These are phyloP conservation scores for Priocnemis perturbator DNA, from an alignment of 2,888 invertebrate species.

Conservation along the genomic window DNA sequence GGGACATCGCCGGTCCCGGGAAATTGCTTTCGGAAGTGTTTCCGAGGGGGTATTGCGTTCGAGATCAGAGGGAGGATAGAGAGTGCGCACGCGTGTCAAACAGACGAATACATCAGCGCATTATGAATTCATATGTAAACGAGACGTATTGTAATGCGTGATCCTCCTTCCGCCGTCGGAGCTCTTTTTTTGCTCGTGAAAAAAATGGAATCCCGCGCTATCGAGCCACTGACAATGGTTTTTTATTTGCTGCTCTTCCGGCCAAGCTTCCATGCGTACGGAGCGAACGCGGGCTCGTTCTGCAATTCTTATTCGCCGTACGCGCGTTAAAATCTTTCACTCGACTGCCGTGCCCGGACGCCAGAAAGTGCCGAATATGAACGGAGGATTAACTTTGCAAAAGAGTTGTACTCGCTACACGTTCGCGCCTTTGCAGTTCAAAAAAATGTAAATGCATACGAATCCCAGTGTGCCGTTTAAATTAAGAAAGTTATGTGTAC, in stretches of 20 bases:
- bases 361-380: no score
- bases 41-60: conserved; percentile 10
- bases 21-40: conserved; percentile 21
- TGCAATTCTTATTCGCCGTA: neutral
- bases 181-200: no score
- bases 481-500: no score
- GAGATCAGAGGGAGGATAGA: conserved; percentile 2
- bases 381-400: no score
- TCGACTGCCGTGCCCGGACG: no score
- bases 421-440: no score
- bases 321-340: neutral
- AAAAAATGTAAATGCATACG: no score
- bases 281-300: neutral
- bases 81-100: neutral
- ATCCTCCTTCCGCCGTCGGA: neutral
- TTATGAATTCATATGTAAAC: neutral
- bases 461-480: no score
- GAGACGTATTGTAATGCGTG: neutral
- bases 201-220: no score
- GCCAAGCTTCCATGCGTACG: neutral
- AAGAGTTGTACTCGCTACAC: no score
- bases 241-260: neutral
- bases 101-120: neutral
- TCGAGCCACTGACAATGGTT: no score
- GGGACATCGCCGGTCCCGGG: conserved; percentile 1